Evolutionary conservation across 1,140 invertebrate genomes (phyloP).

Genomic region (Drosophila nikananu): DNA sequence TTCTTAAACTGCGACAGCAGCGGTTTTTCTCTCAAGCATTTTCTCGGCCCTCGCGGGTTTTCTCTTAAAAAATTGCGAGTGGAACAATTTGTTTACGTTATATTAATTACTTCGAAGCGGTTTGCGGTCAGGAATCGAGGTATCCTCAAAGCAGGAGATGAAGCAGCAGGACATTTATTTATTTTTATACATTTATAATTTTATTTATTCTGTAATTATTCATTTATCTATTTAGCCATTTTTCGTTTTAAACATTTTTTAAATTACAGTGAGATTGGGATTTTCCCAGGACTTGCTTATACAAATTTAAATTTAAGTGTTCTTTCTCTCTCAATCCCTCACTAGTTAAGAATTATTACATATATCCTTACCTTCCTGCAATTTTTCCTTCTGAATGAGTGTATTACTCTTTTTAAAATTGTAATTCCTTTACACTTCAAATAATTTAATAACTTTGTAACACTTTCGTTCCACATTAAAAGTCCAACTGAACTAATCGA

Average conservation of each 20-base stretch:
- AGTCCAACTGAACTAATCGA: conserved; percentile 7
- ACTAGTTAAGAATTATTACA: not conserved
- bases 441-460: not conserved
- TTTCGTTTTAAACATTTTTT: not conserved
- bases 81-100: conserved; percentile 25
- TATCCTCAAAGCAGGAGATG: not conserved
- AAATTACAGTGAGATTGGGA: not conserved
- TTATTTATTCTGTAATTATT: not conserved
- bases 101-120: conserved; percentile 11
- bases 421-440: not conserved
- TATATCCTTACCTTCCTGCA: not conserved
- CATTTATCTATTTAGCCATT: not conserved
- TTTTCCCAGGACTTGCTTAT: too few species aligned
- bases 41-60: conserved; percentile 18
- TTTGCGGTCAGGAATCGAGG: conserved; percentile 15
- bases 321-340: conserved; percentile 1
- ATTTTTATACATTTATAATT: not conserved
- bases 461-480: conserved; percentile 4
- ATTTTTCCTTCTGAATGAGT: not conserved
- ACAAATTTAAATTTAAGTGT: too few species aligned
- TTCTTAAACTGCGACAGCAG: conserved; percentile 8
- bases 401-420: too few species aligned
- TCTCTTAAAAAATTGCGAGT: conserved; percentile 23
- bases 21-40: conserved; percentile 15
- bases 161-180: not conserved